Evolutionary conservation across 2,888 invertebrate species (phyloP).

Genomic region (Drosophila rellima): DNA sequence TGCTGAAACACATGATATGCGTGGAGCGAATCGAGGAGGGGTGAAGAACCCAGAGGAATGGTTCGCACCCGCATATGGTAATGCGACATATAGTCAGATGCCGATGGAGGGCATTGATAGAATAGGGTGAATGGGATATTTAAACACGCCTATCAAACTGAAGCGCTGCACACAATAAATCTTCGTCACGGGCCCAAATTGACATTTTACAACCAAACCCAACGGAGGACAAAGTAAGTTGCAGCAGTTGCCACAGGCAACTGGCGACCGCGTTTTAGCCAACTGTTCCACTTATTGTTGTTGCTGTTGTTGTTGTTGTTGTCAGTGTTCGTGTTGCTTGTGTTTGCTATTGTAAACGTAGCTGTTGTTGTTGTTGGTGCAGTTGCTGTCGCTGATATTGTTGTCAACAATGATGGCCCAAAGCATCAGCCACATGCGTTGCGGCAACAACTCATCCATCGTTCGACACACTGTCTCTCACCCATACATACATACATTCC

Average conservation of each 20-base stretch:
- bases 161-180: constrained; percentile 68
- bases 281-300: constrained; percentile 17
- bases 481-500: constrained; percentile 18
- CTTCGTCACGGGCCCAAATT: constrained; percentile 76
- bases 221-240: constrained; percentile 65
- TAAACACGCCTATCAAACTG: constrained; percentile 65
- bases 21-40: not conserved
- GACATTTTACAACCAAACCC: constrained; percentile 77
- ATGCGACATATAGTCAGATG: constrained; percentile 15
- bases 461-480: constrained; percentile 38
- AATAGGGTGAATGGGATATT: constrained; percentile 48
- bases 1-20: not conserved
- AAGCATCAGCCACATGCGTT: constrained; percentile 79
- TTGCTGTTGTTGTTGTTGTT: constrained; percentile 39
- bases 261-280: constrained; percentile 30
- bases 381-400: constrained; percentile 70
- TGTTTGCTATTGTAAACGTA: constrained; percentile 36
- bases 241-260: constrained; percentile 46
- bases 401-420: constrained; percentile 78
- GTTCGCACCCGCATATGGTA: constrained; percentile 8
- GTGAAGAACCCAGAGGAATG: not conserved
- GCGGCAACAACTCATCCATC: constrained; percentile 75
- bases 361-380: constrained; percentile 47
- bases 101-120: constrained; percentile 14
- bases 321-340: constrained; percentile 28